Conservation (phyloP, 2,113 vertebrate genomes). For the Chlorocebus sabaeus region DNA sequence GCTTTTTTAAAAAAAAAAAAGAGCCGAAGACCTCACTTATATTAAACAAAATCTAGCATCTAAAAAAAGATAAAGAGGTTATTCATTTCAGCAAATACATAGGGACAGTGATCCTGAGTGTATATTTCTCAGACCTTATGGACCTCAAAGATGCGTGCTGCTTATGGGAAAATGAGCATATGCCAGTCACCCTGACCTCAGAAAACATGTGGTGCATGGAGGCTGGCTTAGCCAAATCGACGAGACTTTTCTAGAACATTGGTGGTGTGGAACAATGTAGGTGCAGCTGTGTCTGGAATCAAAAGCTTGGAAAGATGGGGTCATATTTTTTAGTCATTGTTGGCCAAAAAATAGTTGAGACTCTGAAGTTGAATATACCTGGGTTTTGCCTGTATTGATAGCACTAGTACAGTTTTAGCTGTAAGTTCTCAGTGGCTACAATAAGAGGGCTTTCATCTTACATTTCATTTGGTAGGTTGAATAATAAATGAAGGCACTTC, state of each 20-base stretch:
- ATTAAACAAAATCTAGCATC: not conserved
- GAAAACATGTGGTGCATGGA: not conserved
- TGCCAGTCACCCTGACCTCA: not conserved
- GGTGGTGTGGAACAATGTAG: not conserved
- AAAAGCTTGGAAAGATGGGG: not conserved
- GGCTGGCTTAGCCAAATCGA: not conserved
- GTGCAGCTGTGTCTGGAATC: not conserved
- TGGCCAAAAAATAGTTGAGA: not conserved
- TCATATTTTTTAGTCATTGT: not conserved
- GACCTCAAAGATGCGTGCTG: not conserved
- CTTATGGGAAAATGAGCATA: not conserved
- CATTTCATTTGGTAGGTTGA: not conserved
- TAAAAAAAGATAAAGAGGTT: not conserved
- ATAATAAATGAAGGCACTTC: not conserved
- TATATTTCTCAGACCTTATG: not conserved
- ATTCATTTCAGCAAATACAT: not conserved
- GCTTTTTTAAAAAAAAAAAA: not conserved
- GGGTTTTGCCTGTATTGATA: not conserved
- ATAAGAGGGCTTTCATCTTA: not conserved
- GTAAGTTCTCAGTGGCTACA: not conserved
- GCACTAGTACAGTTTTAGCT: not conserved
- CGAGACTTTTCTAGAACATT: not conserved
- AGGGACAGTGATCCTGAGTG: not conserved
- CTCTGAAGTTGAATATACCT: not conserved
- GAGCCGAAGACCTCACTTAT: not conserved